These are phyloP conservation scores for Gisinianus flammeolus DNA, from an alignment of 2,888 invertebrate genomes.

Conservation along the genomic window DNA sequence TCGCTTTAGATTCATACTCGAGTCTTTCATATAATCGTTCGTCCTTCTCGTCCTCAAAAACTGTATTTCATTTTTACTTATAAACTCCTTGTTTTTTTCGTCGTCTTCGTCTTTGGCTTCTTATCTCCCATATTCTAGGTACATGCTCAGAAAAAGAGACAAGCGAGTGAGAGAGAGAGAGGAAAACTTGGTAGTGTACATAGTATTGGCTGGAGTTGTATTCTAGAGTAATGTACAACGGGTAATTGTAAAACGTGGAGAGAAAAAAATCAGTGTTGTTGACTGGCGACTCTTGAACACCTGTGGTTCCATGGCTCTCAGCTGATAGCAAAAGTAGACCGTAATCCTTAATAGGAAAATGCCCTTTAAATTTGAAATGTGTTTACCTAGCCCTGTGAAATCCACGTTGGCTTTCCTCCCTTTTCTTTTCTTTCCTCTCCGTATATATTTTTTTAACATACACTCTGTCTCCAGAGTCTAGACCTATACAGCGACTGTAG, in stretches of 20 bases:
- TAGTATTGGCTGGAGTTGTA: conserved; percentile 9
- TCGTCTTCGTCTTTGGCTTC: not conserved
- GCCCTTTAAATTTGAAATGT: not conserved
- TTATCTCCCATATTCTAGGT: not conserved
- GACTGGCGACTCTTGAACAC: conserved; percentile 12
- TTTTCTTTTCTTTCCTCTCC: not conserved
- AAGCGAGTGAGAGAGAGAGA: not conserved
- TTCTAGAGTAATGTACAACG: conserved; percentile 2
- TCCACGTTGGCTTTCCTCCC: not conserved
- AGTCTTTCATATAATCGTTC: not conserved
- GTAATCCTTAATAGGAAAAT: conserved; percentile 12
- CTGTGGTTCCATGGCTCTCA: conserved; percentile 21
- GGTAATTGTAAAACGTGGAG: conserved; percentile 4
- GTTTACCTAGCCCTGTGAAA: not conserved
- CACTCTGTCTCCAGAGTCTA: too few species aligned
- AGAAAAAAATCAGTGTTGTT: conserved; percentile 11
- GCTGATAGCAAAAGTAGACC: conserved; percentile 12
- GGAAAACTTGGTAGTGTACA: not conserved
- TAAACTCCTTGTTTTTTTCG: not conserved
- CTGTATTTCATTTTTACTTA: not conserved
- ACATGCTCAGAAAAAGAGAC: not conserved
- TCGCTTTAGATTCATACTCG: not conserved
- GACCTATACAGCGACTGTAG: too few species aligned
- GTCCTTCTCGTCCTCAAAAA: not conserved
- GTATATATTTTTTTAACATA: too few species aligned